These are phyloP conservation scores for Grammomys dolichurus DNA, from an alignment of 2,113 vertebrate genomes.

Conservation along the genomic window DNA sequence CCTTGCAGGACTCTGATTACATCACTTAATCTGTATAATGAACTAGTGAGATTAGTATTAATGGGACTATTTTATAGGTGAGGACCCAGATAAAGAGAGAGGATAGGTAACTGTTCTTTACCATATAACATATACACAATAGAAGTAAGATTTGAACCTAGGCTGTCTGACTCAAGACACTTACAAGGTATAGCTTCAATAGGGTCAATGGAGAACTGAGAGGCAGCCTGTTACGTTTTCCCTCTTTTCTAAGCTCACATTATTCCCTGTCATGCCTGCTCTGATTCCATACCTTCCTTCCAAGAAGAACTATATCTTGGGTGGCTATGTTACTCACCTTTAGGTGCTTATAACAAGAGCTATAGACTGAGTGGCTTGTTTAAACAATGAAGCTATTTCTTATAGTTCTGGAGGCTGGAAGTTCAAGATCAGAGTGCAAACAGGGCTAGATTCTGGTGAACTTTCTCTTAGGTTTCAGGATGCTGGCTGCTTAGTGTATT, in stretches of 20 bases:
- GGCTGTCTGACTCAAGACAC: neutral
- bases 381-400: neutral
- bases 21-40: neutral
- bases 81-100: neutral
- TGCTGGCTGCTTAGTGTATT: neutral
- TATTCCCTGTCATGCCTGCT: neutral
- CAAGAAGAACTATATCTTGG: neutral
- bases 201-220: neutral
- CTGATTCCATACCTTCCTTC: neutral
- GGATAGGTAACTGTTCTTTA: neutral
- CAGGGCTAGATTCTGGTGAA: neutral
- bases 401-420: neutral
- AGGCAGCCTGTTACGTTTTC: neutral
- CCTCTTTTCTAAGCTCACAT: neutral
- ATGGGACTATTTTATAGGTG: neutral
- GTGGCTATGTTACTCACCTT: neutral
- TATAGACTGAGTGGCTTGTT: neutral
- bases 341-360: neutral
- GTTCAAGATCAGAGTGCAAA: neutral
- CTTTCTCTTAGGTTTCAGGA: neutral
- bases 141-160: neutral
- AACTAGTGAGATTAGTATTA: neutral
- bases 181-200: neutral
- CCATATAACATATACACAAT: neutral
- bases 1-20: neutral